Evolutionary conservation across 2,113 vertebrate genomes (phyloP).

Genomic region (Casuarius casuarius): DNA sequence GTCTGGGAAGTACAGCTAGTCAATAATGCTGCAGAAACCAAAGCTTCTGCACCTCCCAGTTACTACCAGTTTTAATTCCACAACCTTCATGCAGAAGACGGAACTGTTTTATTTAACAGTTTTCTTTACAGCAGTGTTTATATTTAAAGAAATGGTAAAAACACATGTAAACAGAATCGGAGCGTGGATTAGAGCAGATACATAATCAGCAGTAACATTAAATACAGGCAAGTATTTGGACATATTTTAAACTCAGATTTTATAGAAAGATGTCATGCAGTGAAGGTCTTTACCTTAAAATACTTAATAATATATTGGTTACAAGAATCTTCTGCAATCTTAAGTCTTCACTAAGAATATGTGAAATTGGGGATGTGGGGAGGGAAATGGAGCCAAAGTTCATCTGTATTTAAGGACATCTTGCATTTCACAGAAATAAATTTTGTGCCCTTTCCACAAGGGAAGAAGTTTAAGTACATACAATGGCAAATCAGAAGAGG

Average conservation of each 20-base stretch:
- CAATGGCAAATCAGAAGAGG: background rate
- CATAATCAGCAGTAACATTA: background rate
- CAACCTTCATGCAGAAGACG: background rate
- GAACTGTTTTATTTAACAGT: background rate
- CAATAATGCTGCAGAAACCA: background rate
- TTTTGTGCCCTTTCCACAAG: background rate
- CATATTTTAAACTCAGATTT: background rate
- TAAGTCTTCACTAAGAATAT: background rate
- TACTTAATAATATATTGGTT: background rate
- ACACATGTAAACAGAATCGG: background rate
- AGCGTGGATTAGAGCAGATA: background rate
- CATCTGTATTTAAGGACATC: background rate
- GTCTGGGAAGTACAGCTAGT: background rate
- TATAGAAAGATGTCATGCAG: background rate
- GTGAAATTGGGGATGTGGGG: background rate
- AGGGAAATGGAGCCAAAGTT: background rate
- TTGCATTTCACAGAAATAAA: background rate
- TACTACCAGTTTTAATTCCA: background rate
- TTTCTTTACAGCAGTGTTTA: background rate
- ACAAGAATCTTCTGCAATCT: background rate
- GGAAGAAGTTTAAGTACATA: background rate
- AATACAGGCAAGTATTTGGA: background rate
- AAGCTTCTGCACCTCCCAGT: background rate
- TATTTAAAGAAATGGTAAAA: background rate
- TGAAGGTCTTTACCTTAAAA: background rate